Evolutionary conservation across 1,140 invertebrate genomes (phyloP).

Genomic region (Hydropsyche tenuis): DNA sequence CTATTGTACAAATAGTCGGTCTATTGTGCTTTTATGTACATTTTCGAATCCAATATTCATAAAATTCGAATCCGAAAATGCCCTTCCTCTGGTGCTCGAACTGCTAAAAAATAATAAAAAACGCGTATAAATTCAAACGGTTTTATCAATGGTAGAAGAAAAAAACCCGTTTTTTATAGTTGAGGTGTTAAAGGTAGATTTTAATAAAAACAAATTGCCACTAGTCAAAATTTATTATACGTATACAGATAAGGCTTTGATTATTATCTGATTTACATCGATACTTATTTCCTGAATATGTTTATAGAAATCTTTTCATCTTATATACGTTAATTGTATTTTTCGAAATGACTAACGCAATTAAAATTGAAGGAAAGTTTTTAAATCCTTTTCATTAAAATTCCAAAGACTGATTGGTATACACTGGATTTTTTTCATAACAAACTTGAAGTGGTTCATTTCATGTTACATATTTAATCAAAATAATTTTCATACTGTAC

Average conservation of each 20-base stretch:
- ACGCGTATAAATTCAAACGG: background rate
- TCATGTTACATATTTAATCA: too few species aligned
- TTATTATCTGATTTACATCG: slow-evolving; percentile 12
- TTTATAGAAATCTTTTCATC: background rate
- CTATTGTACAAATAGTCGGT: background rate
- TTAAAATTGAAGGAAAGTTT: too few species aligned
- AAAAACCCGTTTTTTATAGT: background rate
- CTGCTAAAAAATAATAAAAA: background rate
- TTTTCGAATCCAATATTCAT: too few species aligned
- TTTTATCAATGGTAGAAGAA: background rate
- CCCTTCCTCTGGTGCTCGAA: background rate
- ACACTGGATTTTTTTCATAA: too few species aligned
- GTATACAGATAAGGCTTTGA: background rate
- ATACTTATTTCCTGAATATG: slow-evolving; percentile 6
- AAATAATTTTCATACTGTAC: too few species aligned
- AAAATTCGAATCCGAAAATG: background rate
- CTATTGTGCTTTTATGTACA: too few species aligned
- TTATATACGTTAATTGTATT: background rate
- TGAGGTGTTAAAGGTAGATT: background rate
- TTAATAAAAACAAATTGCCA: slow-evolving; percentile 10
- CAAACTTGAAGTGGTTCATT: too few species aligned
- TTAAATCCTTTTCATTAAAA: too few species aligned
- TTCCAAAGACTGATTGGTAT: too few species aligned
- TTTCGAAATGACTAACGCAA: too few species aligned
- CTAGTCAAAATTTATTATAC: slow-evolving; percentile 5